phyloP scores from a whole-genome alignment of 2,888 invertebrate species.

The Matsumyia berberina region DNA sequence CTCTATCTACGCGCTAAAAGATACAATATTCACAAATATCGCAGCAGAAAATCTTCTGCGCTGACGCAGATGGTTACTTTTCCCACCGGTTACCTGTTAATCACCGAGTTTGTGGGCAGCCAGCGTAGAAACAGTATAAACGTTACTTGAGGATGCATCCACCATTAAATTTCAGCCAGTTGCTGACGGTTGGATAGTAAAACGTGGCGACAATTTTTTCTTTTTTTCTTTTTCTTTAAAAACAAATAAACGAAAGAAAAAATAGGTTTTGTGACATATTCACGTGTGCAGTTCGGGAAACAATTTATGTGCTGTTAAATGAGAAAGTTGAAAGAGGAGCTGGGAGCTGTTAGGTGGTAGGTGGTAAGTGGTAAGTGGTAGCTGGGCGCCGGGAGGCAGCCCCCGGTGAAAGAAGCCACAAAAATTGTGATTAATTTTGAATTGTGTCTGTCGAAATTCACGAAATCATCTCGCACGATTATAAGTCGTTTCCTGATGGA shows the following conservation, averaged over 20 bases:
- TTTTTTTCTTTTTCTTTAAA: slow-evolving; percentile 5
- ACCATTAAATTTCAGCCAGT: slow-evolving; percentile 69
- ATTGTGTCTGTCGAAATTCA: slow-evolving; percentile 78
- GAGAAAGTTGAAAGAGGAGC: slow-evolving; percentile 75
- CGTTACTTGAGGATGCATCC: slow-evolving; percentile 80
- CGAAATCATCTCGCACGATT: slow-evolving; percentile 78
- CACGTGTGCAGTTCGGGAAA: slow-evolving; percentile 70
- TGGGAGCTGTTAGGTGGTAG: no score
- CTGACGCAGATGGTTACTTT: slow-evolving; percentile 64
- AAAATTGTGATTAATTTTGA: slow-evolving; percentile 77
- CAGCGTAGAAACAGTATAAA: slow-evolving; percentile 84
- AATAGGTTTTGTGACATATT: slow-evolving; percentile 72
- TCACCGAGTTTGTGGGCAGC: slow-evolving; percentile 82
- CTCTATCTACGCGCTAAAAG: slow-evolving; percentile 59
- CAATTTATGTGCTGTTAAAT: slow-evolving; percentile 75
- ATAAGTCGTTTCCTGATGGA: slow-evolving; percentile 76
- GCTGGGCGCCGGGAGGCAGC: slow-evolving; percentile 6
- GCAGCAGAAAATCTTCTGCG: slow-evolving; percentile 55
- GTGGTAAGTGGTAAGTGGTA: slow-evolving; percentile 40
- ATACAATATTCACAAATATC: slow-evolving; percentile 45
- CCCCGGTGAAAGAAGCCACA: slow-evolving; percentile 67
- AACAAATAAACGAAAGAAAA: slow-evolving; percentile 51
- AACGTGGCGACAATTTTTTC: slow-evolving; percentile 72
- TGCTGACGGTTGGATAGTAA: slow-evolving; percentile 27
- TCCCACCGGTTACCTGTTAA: slow-evolving; percentile 67